Conservation (phyloP, 2,888 invertebrate genomes). For the Drosophila quasianomalipes region DNA sequence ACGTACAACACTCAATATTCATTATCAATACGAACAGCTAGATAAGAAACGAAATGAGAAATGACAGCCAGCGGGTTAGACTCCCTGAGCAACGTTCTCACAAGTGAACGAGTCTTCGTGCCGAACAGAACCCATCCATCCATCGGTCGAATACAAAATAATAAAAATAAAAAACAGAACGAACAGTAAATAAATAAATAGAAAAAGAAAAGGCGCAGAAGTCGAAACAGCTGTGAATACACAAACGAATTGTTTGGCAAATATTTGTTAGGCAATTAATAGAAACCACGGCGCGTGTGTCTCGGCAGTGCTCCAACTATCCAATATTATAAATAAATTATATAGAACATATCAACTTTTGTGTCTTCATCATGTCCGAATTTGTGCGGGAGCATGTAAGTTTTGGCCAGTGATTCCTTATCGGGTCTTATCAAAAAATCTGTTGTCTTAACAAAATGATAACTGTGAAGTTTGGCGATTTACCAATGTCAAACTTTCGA, state of each 20-base stretch:
- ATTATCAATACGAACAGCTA: conserved; percentile 62
- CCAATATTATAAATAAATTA: background rate
- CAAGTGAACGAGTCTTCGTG: conserved; percentile 63
- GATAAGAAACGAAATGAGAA: conserved; percentile 66
- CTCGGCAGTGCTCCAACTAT: conserved; percentile 26
- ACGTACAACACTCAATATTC: conserved; percentile 64
- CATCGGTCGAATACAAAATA: conserved; percentile 19
- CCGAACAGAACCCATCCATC: conserved; percentile 51
- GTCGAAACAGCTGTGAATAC: conserved; percentile 69
- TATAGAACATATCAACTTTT: background rate
- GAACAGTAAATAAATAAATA: conserved; percentile 10
- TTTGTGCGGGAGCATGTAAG: conserved; percentile 74
- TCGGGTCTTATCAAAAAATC: conserved; percentile 49
- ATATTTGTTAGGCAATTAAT: conserved; percentile 66
- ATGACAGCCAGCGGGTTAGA: conserved; percentile 39
- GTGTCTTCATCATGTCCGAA: conserved; percentile 53
- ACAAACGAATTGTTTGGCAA: conserved; percentile 59
- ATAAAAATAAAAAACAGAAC: background rate
- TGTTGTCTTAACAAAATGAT: background rate
- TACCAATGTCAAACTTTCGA: background rate
- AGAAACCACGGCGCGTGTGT: conserved; percentile 47
- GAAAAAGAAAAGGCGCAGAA: conserved; percentile 17
- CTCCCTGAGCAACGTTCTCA: conserved; percentile 36
- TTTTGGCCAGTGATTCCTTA: conserved; percentile 14
- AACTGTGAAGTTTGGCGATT: background rate